Evolutionary conservation across 1,140 invertebrate genomes (phyloP), one percentile per base, ranked within the genome.

Genomic region (Planococcus citri): DNA sequence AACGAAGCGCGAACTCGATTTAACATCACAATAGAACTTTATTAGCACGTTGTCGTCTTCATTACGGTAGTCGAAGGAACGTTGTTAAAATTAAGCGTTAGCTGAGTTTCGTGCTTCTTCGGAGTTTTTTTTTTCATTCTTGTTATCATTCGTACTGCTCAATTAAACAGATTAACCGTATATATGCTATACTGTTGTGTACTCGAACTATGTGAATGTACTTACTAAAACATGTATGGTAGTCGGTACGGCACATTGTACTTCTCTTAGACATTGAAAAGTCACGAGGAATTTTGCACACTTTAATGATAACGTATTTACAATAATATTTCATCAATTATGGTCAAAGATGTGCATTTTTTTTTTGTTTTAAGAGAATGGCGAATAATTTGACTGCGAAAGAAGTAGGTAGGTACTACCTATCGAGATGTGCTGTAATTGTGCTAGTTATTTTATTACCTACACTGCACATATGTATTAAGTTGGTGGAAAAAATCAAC

Each of bases 201-300:
- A 2, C 4, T 20, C 41, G 41, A 51, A 51, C 6, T 9, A 51
- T 14, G 41, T 3, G 10, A 51, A 51, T 17, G 41, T n/a, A n/a
- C n/a, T n/a, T n/a, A 51, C 12, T 3, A 3, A 20, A 51, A 17
- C 17, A 51, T 33, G 29, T 33, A 33, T n/a, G 29, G 29, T 33
- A 33, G 3, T 33, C 29, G 29, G 29, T 12, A n/a, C n/a, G n/a
- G n/a, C n/a, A n/a, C n/a, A n/a, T n/a, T n/a, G n/a, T n/a, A n/a
- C n/a, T n/a, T n/a, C n/a, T n/a, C n/a, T n/a, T n/a, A 51, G 41
- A 17, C 41, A 51, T 51, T 51, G 41, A 51, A 51, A 51, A 51
- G 41, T 51, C 12, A n/a, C n/a, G 10, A 4, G 41, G 41, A 9
- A 51, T 51, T 51, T 51, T 20, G 41, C 41, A 20, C 17, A 51